Conservation (phyloP, 2,888 invertebrate genomes). For the Platerodrilus igneus region DNA sequence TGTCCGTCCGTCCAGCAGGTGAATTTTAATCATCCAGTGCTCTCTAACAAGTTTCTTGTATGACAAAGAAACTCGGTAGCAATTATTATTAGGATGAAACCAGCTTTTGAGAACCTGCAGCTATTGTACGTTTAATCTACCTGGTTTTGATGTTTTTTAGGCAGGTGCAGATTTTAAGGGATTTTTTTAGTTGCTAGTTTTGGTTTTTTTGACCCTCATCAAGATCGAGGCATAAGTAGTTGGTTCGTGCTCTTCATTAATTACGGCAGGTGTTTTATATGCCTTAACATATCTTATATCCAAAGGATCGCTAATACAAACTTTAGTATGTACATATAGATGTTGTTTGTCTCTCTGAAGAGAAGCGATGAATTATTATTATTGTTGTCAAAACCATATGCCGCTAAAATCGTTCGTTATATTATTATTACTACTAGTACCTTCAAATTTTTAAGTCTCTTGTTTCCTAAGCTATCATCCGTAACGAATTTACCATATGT, state of each 20-base stretch:
- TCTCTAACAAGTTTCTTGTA: constrained; percentile 9
- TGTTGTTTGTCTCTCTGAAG: too few species aligned
- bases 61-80: neutral
- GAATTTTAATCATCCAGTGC: constrained; percentile 14
- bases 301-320: too few species aligned
- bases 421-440: too few species aligned
- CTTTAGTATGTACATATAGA: too few species aligned
- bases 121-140: constrained; percentile 10
- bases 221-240: too few species aligned
- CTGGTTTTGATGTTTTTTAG: constrained; percentile 19
- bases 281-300: too few species aligned
- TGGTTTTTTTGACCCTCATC: constrained; percentile 24
- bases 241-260: constrained; percentile 25
- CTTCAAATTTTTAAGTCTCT: constrained; percentile 26
- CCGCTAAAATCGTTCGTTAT: constrained; percentile 34
- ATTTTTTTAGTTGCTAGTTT: constrained; percentile 32
- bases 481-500: constrained; percentile 46
- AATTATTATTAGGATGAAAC: constrained; percentile 8
- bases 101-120: constrained; percentile 11
- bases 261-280: constrained; percentile 24
- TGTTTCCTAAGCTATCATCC: constrained; percentile 43
- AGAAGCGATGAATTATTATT: too few species aligned
- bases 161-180: constrained; percentile 42
- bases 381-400: constrained; percentile 10
- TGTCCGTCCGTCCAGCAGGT: constrained; percentile 28